These are phyloP conservation scores for Corynorhinus townsendii DNA, from an alignment of 2,113 vertebrate genomes.

Conservation along the genomic window DNA sequence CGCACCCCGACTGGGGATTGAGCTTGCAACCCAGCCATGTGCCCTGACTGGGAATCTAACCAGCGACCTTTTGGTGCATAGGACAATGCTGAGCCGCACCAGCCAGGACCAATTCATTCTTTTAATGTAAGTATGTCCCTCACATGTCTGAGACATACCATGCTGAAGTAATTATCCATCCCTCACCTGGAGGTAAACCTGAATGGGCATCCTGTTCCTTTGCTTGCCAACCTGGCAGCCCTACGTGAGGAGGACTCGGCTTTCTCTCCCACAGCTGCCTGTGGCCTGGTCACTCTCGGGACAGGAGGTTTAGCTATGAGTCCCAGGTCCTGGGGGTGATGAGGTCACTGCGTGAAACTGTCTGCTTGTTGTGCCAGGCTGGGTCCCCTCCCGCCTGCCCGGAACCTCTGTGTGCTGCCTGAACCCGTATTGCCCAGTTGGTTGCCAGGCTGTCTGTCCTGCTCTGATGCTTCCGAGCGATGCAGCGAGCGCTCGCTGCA, in stretches of 20 bases:
- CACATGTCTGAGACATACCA: not conserved
- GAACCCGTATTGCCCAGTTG: slow-evolving; percentile 34
- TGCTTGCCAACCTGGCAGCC: not conserved
- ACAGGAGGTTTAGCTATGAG: not conserved
- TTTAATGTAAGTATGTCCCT: not conserved
- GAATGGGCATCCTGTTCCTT: not conserved
- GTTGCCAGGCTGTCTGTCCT: slow-evolving; percentile 51
- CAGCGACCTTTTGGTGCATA: too few species aligned
- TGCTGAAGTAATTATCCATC: not conserved
- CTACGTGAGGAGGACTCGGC: slow-evolving; percentile 7
- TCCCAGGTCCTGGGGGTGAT: not conserved
- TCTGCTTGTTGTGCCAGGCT: slow-evolving; percentile 50
- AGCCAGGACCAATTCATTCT: not conserved
- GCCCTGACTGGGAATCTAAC: too few species aligned
- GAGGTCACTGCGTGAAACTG: not conserved
- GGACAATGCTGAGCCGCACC: too few species aligned
- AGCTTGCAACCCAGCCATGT: too few species aligned
- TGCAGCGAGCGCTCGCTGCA: not conserved
- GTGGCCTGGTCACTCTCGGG: slow-evolving; percentile 26
- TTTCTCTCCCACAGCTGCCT: slow-evolving; percentile 59
- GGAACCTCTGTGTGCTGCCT: slow-evolving; percentile 57
- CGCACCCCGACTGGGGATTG: too few species aligned
- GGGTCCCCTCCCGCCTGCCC: not conserved
- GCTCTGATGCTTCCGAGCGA: slow-evolving; percentile 45
- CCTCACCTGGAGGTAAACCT: not conserved